Base-by-base conservation (phyloP, 2,113 vertebrate species). In the Tympanuchus pallidicinctus region DNA sequence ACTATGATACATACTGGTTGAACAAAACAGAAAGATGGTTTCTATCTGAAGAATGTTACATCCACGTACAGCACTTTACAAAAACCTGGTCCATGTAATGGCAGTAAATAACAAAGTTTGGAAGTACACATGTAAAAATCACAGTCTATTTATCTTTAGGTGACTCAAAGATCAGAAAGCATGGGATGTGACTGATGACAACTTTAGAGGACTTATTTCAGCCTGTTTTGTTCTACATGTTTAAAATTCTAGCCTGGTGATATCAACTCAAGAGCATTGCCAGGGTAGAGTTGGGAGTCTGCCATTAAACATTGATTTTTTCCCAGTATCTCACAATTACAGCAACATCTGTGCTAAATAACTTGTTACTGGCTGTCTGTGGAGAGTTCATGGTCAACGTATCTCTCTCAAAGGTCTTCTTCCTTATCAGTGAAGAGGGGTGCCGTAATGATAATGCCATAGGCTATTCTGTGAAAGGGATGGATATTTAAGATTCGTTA, bases 291-390 rank as follows among this genome's bases (percentile, higher is more conserved):
- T 86, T 95, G 84, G 83, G 77, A 95, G 42, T 90, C 83, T 96
- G 89, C 81, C 94, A 95, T 95, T 93, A 85, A 95, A 96, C 86
- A 96, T 85, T 94, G 94, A 95, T 97, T 97, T 95, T 95, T 96
- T 63, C 90, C 61, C 48, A 59, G 77, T 97, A 95, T 97, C 95
- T 97, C 96, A 92, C 96, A 92, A 97, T 97, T 97, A 94, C 87
- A 95, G 95, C 91, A 90, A 96, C 90, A 97, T 92, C 94, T 97
- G 95, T 95, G 95, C 91, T 97, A 95, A 97, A 96, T 97, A 95
- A 92, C 89, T 96, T 89, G 67, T 43, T 72, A 43, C 92, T 92
- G 83, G 93, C 87, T 77, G n/a, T 80, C 63, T 93, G 17, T 86
- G 64, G 86, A 95, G 82, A 90, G 92, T 96, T 93, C 89, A 40